Evolutionary conservation across 2,797 vertebrate genomes (phyloP).

Genomic region (Spatula clypeata): DNA sequence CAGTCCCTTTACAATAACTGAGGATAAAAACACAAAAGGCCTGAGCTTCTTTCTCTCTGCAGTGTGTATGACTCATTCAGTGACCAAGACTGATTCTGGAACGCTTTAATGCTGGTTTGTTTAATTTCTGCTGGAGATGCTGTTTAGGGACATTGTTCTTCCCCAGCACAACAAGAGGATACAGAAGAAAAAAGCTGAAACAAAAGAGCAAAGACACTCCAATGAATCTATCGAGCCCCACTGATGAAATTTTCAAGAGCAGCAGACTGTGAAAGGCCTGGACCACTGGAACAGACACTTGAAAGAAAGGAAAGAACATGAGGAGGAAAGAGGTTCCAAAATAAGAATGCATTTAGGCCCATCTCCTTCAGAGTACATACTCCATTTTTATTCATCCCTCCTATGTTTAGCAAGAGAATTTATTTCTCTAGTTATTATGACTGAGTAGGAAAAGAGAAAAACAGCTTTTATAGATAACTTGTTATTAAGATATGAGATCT

Average conservation of each 20-base stretch:
- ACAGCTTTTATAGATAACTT: background rate
- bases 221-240: background rate
- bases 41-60: background rate
- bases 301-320: background rate
- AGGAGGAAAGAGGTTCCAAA: background rate
- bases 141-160: conserved; percentile 36
- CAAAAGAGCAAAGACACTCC: background rate
- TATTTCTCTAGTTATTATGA: background rate
- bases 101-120: conserved; percentile 23
- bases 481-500: background rate
- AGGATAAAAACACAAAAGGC: background rate
- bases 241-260: background rate
- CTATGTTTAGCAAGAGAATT: background rate
- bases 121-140: conserved; percentile 50
- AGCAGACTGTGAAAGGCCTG: background rate
- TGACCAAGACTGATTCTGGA: background rate
- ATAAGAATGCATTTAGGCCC: background rate
- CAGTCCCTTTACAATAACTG: background rate
- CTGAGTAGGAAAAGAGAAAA: background rate
- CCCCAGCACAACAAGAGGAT: background rate
- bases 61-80: conserved; percentile 62
- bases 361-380: background rate
- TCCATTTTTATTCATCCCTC: background rate
- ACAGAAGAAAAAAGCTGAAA: background rate
- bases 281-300: background rate